These are phyloP conservation scores for Trichonephila inaurata DNA, from an alignment of 1,140 invertebrate genomes.

Conservation along the genomic window DNA sequence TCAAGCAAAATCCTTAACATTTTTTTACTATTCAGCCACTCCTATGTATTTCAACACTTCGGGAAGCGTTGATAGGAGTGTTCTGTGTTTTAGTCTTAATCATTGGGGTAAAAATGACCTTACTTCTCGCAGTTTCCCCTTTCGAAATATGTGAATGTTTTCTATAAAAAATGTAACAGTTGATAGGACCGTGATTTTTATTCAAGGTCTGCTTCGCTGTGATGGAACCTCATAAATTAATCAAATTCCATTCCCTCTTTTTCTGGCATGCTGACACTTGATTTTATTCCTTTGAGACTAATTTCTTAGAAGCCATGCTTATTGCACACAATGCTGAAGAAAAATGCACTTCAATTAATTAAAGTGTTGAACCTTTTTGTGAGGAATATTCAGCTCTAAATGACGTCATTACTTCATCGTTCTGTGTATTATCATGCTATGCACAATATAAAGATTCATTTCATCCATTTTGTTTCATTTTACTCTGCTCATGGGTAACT, in stretches of 20 bases:
- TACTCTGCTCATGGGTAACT: too few relatives aligned
- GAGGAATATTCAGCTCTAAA: too few relatives aligned
- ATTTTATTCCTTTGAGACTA: not conserved
- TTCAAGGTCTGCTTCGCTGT: not conserved
- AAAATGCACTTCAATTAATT: too few relatives aligned
- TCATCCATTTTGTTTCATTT: too few relatives aligned
- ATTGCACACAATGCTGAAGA: too few relatives aligned
- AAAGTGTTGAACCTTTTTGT: too few relatives aligned
- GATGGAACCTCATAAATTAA: constrained; percentile 19
- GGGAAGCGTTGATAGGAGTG: constrained; percentile 24
- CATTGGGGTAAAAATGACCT: constrained; percentile 47
- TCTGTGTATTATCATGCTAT: too few relatives aligned
- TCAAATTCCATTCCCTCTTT: not conserved
- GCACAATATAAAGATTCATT: too few relatives aligned
- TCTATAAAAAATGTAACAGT: not conserved
- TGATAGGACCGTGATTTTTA: not conserved
- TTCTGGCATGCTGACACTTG: not conserved
- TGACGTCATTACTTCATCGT: too few relatives aligned
- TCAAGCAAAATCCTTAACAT: constrained; percentile 21
- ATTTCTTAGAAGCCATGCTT: too few relatives aligned
- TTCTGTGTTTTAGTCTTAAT: constrained; percentile 42
- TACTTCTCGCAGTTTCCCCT: constrained; percentile 5
- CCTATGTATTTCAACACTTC: constrained; percentile 52
- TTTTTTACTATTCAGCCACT: constrained; percentile 41
- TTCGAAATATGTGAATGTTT: constrained; percentile 25